Conservation (phyloP, 2,888 invertebrate genomes). For the Petrolisthes cinctipes region DNA sequence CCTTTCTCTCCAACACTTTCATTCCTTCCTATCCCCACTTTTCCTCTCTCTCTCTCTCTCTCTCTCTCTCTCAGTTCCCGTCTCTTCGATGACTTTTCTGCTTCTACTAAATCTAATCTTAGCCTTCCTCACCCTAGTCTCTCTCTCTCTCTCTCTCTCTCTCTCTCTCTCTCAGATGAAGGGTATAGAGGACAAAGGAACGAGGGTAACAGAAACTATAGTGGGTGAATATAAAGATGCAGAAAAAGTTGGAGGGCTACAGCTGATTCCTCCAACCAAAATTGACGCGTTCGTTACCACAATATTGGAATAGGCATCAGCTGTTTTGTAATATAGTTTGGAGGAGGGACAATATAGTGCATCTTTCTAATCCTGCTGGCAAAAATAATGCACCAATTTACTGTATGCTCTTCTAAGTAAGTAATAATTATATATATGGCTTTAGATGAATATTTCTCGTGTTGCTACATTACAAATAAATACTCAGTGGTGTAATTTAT, state of each 20-base stretch:
- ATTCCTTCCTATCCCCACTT: neutral
- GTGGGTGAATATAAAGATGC: neutral
- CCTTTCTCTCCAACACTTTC: neutral
- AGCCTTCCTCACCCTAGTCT: neutral
- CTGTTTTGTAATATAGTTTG: neutral
- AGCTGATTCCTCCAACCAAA: neutral
- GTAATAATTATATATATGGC: too few relatives aligned
- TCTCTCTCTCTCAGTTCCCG: slow-evolving; percentile 1
- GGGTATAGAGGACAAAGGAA: neutral
- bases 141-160: neutral
- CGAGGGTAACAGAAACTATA: neutral
- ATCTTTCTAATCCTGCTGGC: neutral
- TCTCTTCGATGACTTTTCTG: neutral
- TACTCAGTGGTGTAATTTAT: too few relatives aligned
- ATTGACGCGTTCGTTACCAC: neutral
- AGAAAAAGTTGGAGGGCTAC: neutral
- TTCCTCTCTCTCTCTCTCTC: slow-evolving; percentile 13
- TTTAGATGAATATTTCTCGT: too few relatives aligned
- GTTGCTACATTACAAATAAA: too few relatives aligned
- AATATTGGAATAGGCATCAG: neutral
- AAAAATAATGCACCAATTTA: neutral
- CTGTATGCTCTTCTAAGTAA: neutral
- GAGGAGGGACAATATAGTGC: neutral
- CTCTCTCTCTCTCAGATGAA: neutral
- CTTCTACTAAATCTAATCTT: slow-evolving; percentile 11